Evolutionary conservation across 1,140 invertebrate genomes (phyloP), one percentile per base, ranked within the genome.

Genomic region (Ptiloglossa arizonensis): DNA sequence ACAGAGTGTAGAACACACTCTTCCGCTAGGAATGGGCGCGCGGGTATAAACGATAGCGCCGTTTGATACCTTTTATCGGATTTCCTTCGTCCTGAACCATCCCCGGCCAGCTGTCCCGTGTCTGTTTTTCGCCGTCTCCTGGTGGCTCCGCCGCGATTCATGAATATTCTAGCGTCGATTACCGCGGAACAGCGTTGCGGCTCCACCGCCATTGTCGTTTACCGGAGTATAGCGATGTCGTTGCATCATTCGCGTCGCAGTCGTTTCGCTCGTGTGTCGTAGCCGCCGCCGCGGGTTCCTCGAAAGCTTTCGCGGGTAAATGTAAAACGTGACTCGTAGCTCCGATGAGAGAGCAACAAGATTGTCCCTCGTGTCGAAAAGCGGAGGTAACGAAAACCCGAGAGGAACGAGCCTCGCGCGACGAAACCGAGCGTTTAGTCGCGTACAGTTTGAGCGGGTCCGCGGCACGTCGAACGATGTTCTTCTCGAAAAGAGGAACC

Each of bases 81-180:
- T 80, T 79, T 74, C 41, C 48, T 68, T 72, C 69, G 19, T 50
- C 38, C 17, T 29, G 22, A 13, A 22, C 46, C 11, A 1, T n/a
- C 15, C 22, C 3, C 41, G 17, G 22, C 3, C 15, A 1, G 11
- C 50, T 35, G 9, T 29, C 27, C 35, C 59, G 24, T 35, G 32
- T 64, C 52, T 35, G 29, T 64, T 64, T 66, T 76, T 72, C 56
- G 35, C 38, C 56, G 52, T 74, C 62, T 76, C 24, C 44, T 32
- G 27, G 44, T 52, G 41, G 62, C 22, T 29, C 48, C 54, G 59
- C 46, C 67, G 70, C 48, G 50, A 46, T 81, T 89, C 87, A 89
- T 89, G 87, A 86, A 89, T 88, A 89, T 89, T 89, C 87, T 68
- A 75, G 60, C 72, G 78, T 83, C 86, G 82, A 87, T 89, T 89